phyloP scores from a whole-genome alignment of 2,113 vertebrate genomes.

The Columba janthina region DNA sequence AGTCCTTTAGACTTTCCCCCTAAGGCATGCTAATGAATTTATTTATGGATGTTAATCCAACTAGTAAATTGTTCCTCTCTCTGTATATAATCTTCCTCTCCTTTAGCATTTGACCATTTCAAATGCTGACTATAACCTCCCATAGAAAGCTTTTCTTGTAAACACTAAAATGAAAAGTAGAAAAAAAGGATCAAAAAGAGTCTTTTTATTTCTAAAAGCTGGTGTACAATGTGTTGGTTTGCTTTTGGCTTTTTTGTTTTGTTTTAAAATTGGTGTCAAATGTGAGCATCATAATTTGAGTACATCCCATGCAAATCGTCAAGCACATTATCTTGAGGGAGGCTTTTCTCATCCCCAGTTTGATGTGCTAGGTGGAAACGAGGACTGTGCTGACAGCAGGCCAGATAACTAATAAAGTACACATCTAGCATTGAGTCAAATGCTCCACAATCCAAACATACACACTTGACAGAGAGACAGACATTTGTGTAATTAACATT shows the following conservation, averaged over 20 bases:
- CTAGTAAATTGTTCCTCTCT: not conserved
- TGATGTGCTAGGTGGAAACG: not conserved
- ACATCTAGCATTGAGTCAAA: not conserved
- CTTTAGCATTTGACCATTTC: not conserved
- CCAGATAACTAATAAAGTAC: not conserved
- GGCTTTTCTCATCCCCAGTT: not conserved
- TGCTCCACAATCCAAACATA: not conserved
- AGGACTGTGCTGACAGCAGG: not conserved
- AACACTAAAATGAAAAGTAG: not conserved
- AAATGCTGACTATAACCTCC: not conserved
- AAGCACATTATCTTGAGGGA: not conserved
- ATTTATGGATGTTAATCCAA: not conserved
- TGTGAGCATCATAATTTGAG: not conserved
- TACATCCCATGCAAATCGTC: not conserved
- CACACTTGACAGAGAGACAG: not conserved
- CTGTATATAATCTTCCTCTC: not conserved
- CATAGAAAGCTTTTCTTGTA: not conserved
- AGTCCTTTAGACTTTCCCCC: not conserved
- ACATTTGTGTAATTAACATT: slow-evolving; percentile 5
- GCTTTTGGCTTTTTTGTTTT: no score
- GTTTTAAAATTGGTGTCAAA: not conserved
- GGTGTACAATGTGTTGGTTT: no score
- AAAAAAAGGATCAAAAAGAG: not conserved
- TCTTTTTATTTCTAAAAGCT: not conserved
- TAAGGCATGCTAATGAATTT: not conserved